Conservation (phyloP, 2,888 invertebrate genomes). For the Actias luna region DNA sequence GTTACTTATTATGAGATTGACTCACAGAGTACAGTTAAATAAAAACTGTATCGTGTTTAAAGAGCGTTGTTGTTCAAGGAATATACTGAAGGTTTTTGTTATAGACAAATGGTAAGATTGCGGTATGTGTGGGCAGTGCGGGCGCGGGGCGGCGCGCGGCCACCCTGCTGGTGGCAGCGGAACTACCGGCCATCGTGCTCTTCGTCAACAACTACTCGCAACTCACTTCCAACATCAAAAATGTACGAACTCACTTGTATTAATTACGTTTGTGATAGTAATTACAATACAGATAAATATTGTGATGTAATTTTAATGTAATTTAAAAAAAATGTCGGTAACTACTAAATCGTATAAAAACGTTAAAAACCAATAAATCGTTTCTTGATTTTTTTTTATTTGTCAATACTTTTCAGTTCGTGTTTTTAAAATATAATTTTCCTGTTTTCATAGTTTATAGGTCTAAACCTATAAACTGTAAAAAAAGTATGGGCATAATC, state of each 20-base stretch:
- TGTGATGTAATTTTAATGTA: no score
- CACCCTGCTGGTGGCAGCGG: slow-evolving; percentile 86
- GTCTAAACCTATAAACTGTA: no score
- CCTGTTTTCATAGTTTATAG: no score
- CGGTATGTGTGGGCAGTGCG: slow-evolving; percentile 88
- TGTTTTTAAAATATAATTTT: no score
- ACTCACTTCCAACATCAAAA: slow-evolving; percentile 90
- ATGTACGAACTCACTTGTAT: slow-evolving; percentile 66
- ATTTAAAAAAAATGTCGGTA: no score
- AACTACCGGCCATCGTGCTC: slow-evolving; percentile 85
- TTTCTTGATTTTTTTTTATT: no score
- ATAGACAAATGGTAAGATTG: slow-evolving; percentile 76
- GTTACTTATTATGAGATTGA: background rate
- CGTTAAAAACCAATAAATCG: no score
- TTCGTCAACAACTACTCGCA: slow-evolving; percentile 64
- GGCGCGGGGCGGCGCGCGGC: slow-evolving; percentile 92
- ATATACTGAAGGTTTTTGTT: slow-evolving; percentile 4
- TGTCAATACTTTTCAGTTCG: no score
- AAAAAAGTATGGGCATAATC: no score
- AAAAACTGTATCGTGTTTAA: background rate
- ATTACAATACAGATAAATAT: no score
- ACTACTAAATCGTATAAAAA: no score
- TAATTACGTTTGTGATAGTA: background rate
- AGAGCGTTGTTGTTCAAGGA: background rate
- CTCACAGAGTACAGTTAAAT: background rate